Evolutionary conservation across 2,113 vertebrate species (phyloP).

Genomic region (Chiloscyllium plagiosum): DNA sequence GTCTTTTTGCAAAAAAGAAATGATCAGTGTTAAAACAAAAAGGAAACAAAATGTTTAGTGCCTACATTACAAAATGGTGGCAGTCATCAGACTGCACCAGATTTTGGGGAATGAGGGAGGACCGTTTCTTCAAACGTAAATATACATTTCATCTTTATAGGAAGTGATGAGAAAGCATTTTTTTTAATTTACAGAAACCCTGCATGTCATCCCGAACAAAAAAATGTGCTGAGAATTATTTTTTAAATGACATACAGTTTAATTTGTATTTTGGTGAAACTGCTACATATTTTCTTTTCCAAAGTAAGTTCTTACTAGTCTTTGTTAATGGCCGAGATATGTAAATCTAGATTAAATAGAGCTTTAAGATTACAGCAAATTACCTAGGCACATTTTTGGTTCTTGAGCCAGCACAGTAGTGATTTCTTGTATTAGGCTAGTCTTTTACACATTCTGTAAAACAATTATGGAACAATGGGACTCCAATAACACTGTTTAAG

Average conservation of each 20-base stretch:
- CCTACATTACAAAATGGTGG: constrained; percentile 28
- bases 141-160: constrained; percentile 17
- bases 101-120: no score
- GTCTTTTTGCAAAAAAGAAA: constrained; percentile 84
- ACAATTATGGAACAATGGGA: not conserved
- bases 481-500: not conserved
- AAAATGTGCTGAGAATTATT: not conserved
- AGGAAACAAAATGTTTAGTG: constrained; percentile 17
- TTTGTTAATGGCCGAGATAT: constrained; percentile 18
- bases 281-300: not conserved
- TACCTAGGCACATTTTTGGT: not conserved
- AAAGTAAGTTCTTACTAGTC: not conserved
- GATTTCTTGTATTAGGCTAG: not conserved
- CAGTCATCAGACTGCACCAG: not conserved
- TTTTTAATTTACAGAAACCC: not conserved
- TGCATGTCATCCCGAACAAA: not conserved
- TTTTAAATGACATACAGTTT: constrained; percentile 6
- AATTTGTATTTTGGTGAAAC: not conserved
- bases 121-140: constrained; percentile 10
- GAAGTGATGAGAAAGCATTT: not conserved
- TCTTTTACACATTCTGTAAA: not conserved
- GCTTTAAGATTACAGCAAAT: constrained; percentile 9
- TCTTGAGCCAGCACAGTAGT: not conserved
- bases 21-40: constrained; percentile 39
- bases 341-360: not conserved